Evolutionary conservation across 53 echinoderm and acorn worm genomes (phyloP).

Genomic region (Holothuria scabra): DNA sequence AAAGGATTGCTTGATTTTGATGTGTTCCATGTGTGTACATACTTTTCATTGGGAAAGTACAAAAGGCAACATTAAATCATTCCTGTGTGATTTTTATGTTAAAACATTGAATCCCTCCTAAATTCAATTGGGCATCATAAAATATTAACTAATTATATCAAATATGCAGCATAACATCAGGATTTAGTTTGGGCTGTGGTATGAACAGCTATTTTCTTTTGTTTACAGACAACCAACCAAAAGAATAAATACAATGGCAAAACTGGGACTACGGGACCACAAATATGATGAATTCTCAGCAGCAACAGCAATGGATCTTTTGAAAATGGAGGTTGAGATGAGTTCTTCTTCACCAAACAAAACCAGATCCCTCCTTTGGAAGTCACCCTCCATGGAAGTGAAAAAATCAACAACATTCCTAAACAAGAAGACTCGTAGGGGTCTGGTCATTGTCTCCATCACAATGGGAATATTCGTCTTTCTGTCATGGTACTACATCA

Average conservation of each 20-base stretch:
- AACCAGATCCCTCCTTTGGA: slow-evolving; percentile 18
- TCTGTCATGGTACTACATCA: slow-evolving; percentile 94
- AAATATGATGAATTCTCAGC: slow-evolving; percentile 37
- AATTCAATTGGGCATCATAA: too few species aligned
- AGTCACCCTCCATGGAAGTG: slow-evolving; percentile 6
- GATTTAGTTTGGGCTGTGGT: too few species aligned
- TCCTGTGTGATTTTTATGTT: too few species aligned
- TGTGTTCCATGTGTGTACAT: too few species aligned
- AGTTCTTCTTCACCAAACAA: slow-evolving; percentile 43
- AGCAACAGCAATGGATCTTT: slow-evolving; percentile 22
- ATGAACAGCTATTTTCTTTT: not conserved
- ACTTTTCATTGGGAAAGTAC: too few species aligned
- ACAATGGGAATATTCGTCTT: slow-evolving; percentile 78
- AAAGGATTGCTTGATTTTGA: too few species aligned
- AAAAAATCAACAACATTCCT: slow-evolving; percentile 36
- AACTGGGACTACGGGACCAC: slow-evolving; percentile 25
- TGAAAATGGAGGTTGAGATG: slow-evolving; percentile 48
- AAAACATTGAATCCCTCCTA: too few species aligned
- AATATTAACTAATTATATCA: too few species aligned
- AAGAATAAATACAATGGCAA: slow-evolving; percentile 11
- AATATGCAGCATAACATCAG: too few species aligned
- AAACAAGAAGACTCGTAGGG: slow-evolving; percentile 85
- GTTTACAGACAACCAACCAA: not conserved
- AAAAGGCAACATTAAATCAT: too few species aligned
- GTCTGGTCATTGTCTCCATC: slow-evolving; percentile 69